These are phyloP conservation scores for Neogobius melanostomus DNA, from an alignment of 2,113 vertebrate species.

Conservation along the genomic window DNA sequence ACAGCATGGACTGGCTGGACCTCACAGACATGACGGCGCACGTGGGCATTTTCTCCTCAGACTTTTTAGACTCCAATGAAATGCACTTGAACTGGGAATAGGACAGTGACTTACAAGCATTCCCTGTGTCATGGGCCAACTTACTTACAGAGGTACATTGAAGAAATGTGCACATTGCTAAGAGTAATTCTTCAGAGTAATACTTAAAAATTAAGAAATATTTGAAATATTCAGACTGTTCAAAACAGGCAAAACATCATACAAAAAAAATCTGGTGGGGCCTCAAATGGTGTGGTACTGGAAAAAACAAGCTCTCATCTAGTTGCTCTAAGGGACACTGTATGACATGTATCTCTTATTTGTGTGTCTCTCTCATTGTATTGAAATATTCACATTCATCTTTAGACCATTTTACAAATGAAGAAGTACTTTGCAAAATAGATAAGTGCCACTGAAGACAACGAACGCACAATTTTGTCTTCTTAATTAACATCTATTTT, in stretches of 20 bases:
- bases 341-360: too few species aligned
- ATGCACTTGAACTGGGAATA: conserved; percentile 92
- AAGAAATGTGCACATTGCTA: neutral
- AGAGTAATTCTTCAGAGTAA: neutral
- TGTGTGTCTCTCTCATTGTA: too few species aligned
- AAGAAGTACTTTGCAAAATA: too few species aligned
- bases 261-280: too few species aligned
- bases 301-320: conserved; percentile 3
- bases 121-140: conserved; percentile 20
- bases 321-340: too few species aligned
- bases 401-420: too few species aligned
- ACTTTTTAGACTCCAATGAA: conserved; percentile 90
- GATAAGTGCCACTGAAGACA: too few species aligned
- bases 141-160: conserved; percentile 8
- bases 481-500: too few species aligned
- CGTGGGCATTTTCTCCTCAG: conserved; percentile 70
- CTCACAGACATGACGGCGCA: conserved; percentile 81
- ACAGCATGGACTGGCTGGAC: conserved; percentile 98
- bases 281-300: conserved; percentile 20
- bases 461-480: too few species aligned
- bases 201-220: too few species aligned
- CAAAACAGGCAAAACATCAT: too few species aligned
- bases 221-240: too few species aligned
- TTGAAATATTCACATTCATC: neutral
- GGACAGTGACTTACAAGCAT: conserved; percentile 33